These are phyloP conservation scores for Drosophila virilis DNA, from an alignment of 1,140 invertebrate species.

Conservation along the genomic window DNA sequence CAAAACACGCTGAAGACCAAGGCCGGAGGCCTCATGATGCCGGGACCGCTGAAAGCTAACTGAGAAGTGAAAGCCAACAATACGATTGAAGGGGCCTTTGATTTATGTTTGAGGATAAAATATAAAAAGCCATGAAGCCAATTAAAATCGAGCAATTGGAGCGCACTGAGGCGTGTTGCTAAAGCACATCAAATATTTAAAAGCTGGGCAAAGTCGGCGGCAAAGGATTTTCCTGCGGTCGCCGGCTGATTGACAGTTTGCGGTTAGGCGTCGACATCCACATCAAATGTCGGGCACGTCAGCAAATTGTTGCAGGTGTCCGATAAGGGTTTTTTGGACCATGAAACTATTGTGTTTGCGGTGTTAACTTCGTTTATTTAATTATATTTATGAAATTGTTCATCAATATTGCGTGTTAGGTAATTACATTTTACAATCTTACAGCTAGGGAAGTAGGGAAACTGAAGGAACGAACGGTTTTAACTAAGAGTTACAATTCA, in stretches of 20 bases:
- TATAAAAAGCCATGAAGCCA: slow-evolving; percentile 46
- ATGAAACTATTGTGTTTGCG: slow-evolving; percentile 43
- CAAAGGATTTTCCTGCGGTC: slow-evolving; percentile 14
- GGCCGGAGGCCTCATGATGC: slow-evolving; percentile 54
- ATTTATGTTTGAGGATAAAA: slow-evolving; percentile 30
- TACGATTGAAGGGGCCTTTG: slow-evolving; percentile 31
- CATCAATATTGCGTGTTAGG: slow-evolving; percentile 68
- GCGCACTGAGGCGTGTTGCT: slow-evolving; percentile 22
- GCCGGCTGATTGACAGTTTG: slow-evolving; percentile 74
- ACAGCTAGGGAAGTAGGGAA: slow-evolving; percentile 35
- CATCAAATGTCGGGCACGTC: slow-evolving; percentile 34
- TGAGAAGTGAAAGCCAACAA: slow-evolving; percentile 46
- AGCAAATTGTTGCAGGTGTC: slow-evolving; percentile 66
- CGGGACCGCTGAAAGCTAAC: slow-evolving; percentile 41
- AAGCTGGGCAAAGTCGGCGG: slow-evolving; percentile 29
- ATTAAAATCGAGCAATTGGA: slow-evolving; percentile 54
- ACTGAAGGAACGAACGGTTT: slow-evolving; percentile 11
- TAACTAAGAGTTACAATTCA: slow-evolving; percentile 49
- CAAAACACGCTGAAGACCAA: slow-evolving; percentile 22
- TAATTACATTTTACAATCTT: slow-evolving; percentile 81
- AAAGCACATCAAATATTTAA: slow-evolving; percentile 66
- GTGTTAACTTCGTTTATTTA: slow-evolving; percentile 78
- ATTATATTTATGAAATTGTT: slow-evolving; percentile 77
- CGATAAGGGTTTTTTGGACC: slow-evolving; percentile 21
- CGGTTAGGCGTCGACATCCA: slow-evolving; percentile 64